Conservation (phyloP, 2,113 vertebrate species). For the Fulmarus glacialis region DNA sequence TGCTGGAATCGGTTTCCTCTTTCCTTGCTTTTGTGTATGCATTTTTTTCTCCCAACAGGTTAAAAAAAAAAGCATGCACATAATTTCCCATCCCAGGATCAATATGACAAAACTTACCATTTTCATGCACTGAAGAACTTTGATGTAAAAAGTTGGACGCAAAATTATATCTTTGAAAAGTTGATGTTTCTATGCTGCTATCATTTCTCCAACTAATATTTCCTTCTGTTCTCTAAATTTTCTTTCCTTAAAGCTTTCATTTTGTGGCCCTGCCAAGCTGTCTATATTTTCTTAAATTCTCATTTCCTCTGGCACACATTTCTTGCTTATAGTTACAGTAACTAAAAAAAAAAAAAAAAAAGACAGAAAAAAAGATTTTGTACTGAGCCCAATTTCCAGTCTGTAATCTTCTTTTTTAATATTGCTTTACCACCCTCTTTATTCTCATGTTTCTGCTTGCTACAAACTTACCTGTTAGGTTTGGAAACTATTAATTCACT, state of each 20-base stretch:
- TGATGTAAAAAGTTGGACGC: neutral
- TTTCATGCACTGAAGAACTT: neutral
- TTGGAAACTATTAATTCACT: conserved; percentile 47
- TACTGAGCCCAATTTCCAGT: conserved; percentile 61
- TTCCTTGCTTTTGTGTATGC: neutral
- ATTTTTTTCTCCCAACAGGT: neutral
- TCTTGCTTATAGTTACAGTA: conserved; percentile 55
- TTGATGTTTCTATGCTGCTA: neutral
- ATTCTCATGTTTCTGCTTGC: conserved; percentile 50
- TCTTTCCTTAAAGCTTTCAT: conserved; percentile 61
- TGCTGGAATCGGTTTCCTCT: conserved; percentile 33
- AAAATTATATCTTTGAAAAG: neutral
- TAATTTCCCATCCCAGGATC: neutral
- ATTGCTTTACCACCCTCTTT: conserved; percentile 49
- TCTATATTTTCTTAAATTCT: conserved; percentile 72
- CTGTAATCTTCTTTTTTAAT: conserved; percentile 60
- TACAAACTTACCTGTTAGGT: conserved; percentile 43
- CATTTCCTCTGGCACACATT: conserved; percentile 63
- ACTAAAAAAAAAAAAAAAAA: neutral
- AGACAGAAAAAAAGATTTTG: neutral
- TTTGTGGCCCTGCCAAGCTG: conserved; percentile 49
- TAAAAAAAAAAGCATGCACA: neutral
- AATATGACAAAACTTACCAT: neutral
- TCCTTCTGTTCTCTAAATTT: conserved; percentile 58
- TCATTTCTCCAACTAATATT: conserved; percentile 47